Conservation (phyloP, 2,888 invertebrate genomes). For the Platycheirus albimanus region DNA sequence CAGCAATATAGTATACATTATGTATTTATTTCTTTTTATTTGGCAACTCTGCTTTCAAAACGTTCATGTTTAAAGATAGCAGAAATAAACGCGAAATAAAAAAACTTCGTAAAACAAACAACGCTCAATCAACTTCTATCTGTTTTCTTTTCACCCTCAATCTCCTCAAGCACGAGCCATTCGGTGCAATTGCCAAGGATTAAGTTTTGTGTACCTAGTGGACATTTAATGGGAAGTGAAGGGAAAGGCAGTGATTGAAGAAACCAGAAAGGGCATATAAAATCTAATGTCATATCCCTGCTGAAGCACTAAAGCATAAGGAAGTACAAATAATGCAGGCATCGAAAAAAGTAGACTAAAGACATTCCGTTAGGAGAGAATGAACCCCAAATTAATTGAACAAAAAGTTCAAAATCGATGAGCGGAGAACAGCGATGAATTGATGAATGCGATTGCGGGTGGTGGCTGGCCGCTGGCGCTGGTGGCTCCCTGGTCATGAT, state of each 20-base stretch:
- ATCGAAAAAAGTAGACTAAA: conserved; percentile 21
- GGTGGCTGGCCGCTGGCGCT: no score
- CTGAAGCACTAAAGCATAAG: conserved; percentile 28
- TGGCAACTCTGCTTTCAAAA: conserved; percentile 10
- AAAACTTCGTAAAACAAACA: conserved; percentile 53
- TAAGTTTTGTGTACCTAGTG: conserved; percentile 34
- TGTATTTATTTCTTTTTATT: background rate
- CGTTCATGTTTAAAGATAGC: conserved; percentile 2
- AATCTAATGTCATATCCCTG: conserved; percentile 33
- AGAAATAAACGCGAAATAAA: conserved; percentile 16
- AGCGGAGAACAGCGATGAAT: conserved; percentile 26
- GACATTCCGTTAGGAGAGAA: background rate
- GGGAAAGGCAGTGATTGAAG: conserved; percentile 9
- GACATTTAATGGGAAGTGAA: background rate
- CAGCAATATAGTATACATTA: no score
- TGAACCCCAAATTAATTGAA: conserved; percentile 58
- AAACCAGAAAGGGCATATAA: background rate
- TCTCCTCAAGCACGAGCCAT: background rate
- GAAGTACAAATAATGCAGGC: conserved; percentile 28
- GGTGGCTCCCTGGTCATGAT: no score
- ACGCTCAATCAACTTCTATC: conserved; percentile 48
- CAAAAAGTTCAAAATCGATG: conserved; percentile 62
- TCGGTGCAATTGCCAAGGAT: conserved; percentile 45
- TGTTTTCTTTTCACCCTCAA: background rate
- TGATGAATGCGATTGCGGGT: conserved; percentile 21